phyloP scores from a whole-genome alignment of 2,888 invertebrate species.

The Volucella inflata region DNA sequence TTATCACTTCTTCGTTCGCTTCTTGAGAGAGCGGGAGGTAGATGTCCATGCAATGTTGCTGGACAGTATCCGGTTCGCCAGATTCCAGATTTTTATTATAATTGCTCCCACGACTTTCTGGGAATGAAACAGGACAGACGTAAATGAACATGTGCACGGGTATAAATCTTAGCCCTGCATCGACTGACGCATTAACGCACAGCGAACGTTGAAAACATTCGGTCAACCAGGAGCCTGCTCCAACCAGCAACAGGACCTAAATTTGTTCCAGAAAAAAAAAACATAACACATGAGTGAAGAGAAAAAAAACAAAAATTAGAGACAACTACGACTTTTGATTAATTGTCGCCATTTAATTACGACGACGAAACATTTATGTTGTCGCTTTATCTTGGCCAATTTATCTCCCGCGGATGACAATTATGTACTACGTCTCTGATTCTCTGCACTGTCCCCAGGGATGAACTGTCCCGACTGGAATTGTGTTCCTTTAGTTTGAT shows the following conservation, averaged over 20 bases:
- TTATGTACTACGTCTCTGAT: conserved; percentile 37
- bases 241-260: conserved; percentile 51
- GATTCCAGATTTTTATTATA: conserved; percentile 79
- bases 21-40: neutral
- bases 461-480: neutral
- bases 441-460: neutral
- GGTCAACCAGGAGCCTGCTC: too few species aligned
- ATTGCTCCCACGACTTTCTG: conserved; percentile 84
- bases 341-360: conserved; percentile 84
- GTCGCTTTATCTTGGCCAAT: conserved; percentile 76
- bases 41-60: neutral
- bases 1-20: conserved; percentile 50
- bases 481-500: conserved; percentile 30
- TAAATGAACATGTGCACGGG: conserved; percentile 69
- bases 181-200: neutral
- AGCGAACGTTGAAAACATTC: neutral
- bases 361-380: conserved; percentile 80
- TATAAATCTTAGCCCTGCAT: conserved; percentile 66
- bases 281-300: neutral
- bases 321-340: conserved; percentile 81
- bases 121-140: conserved; percentile 77
- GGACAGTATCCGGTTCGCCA: conserved; percentile 69
- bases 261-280: conserved; percentile 62
- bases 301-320: conserved; percentile 71
- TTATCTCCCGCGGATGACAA: conserved; percentile 63